These are phyloP conservation scores for Brevimyrus niger DNA, from an alignment of 2,113 vertebrate genomes.

Conservation along the genomic window DNA sequence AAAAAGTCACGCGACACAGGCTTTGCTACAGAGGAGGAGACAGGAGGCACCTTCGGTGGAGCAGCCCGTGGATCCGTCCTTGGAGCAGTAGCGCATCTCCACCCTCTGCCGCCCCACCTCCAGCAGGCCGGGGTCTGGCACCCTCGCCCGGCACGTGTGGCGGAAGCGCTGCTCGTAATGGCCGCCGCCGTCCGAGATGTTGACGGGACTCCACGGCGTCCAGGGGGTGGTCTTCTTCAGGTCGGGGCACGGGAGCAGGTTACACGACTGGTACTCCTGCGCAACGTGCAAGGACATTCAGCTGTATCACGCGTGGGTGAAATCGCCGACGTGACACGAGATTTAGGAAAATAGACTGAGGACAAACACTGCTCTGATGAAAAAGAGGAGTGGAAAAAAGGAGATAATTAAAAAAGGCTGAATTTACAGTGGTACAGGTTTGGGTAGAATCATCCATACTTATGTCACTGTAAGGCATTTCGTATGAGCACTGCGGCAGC, in stretches of 20 bases:
- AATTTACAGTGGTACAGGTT: neutral
- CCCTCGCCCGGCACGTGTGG: slow-evolving; percentile 88
- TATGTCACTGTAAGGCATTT: neutral
- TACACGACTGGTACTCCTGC: slow-evolving; percentile 92
- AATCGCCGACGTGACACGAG: neutral
- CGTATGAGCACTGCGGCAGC: neutral
- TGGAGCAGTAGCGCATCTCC: slow-evolving; percentile 96
- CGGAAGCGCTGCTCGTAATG: slow-evolving; percentile 94
- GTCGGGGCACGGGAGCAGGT: slow-evolving; percentile 81
- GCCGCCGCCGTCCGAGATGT: slow-evolving; percentile 91
- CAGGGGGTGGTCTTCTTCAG: slow-evolving; percentile 97
- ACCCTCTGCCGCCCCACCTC: slow-evolving; percentile 92
- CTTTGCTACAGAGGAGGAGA: neutral
- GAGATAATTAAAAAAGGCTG: neutral
- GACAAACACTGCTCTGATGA: neutral
- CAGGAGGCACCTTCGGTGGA: slow-evolving; percentile 68
- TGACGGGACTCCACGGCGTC: slow-evolving; percentile 93
- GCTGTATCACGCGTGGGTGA: neutral
- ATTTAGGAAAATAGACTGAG: neutral
- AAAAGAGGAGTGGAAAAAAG: neutral
- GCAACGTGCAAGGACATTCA: neutral
- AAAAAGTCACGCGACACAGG: neutral
- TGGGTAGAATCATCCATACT: neutral
- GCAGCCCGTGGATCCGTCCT: slow-evolving; percentile 86
- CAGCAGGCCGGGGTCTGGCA: slow-evolving; percentile 76